Conservation (phyloP, 2,797 vertebrate genomes). For the Odontamblyopus lacepedii region DNA sequence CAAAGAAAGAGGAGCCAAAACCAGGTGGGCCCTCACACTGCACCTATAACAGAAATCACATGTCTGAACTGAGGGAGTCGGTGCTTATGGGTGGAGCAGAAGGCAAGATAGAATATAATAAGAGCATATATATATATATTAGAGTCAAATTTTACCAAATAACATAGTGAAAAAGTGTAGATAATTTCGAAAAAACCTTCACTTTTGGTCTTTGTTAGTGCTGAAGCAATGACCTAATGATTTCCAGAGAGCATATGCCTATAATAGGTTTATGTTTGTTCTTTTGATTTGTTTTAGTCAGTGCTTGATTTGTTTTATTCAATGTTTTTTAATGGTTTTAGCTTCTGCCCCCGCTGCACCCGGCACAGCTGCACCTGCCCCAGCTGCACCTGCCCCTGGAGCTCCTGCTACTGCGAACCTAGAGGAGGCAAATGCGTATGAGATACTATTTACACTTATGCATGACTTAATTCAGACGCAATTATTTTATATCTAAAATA, state of each 20-base stretch:
- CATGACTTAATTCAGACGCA: background rate
- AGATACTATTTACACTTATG: background rate
- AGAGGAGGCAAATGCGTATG: slow-evolving; percentile 62
- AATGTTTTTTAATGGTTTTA: background rate
- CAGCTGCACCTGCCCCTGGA: background rate
- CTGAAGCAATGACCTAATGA: background rate
- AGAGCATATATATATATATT: too few species aligned
- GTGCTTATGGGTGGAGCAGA: too few species aligned
- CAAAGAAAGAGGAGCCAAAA: slow-evolving; percentile 45
- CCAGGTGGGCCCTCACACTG: background rate
- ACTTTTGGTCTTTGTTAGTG: background rate
- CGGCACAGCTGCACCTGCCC: background rate
- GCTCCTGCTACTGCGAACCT: slow-evolving; percentile 32
- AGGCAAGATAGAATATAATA: too few species aligned
- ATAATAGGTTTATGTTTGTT: background rate
- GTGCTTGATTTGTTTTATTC: too few species aligned
- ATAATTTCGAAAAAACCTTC: background rate
- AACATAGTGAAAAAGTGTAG: background rate
- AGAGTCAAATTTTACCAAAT: background rate
- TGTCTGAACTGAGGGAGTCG: too few species aligned
- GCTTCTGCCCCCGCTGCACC: slow-evolving; percentile 22
- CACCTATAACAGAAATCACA: background rate
- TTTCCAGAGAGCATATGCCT: background rate
- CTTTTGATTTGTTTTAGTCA: background rate
- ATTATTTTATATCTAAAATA: too few species aligned